A percentile compares a stretch with the other conserved stretches of the same genome.
Evolutionary conservation across 2,888 invertebrate species (phyloP).

Genomic region (Melanotus villosus): DNA sequence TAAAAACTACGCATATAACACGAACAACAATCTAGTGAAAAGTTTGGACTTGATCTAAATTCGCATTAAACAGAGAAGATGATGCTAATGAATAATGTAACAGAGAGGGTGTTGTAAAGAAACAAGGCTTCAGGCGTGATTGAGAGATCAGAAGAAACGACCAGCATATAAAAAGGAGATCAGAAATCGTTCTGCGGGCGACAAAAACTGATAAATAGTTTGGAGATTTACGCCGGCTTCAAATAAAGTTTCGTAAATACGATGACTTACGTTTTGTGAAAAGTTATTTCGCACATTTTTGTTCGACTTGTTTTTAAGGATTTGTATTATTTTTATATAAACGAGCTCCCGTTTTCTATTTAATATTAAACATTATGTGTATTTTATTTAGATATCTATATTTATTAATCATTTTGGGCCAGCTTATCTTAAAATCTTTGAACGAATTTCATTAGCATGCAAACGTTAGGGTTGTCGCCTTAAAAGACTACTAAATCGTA

Average conservation of each 20-base stretch:
- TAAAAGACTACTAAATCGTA: too few relatives aligned
- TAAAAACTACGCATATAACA: conserved; percentile 4
- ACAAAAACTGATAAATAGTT: conserved; percentile 69
- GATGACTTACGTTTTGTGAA: conserved; percentile 32
- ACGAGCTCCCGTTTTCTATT: too few relatives aligned
- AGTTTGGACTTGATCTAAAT: conserved; percentile 42
- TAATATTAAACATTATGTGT: too few relatives aligned
- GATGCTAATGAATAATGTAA: conserved; percentile 68
- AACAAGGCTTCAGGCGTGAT: conserved; percentile 68
- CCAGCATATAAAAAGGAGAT: conserved; percentile 69
- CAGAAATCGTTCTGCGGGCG: conserved; percentile 69
- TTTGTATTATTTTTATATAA: neutral
- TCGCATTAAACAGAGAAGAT: conserved; percentile 46
- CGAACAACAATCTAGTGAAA: conserved; percentile 27
- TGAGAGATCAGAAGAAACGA: conserved; percentile 68
- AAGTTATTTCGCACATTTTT: conserved; percentile 32
- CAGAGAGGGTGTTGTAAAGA: conserved; percentile 68
- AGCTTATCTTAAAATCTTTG: neutral
- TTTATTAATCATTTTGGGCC: conserved; percentile 1
- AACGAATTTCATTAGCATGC: neutral
- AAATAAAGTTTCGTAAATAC: conserved; percentile 47
- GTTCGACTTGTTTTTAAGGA: neutral
- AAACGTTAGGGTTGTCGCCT: too few relatives aligned
- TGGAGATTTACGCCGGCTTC: conserved; percentile 64
- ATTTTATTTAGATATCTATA: too few relatives aligned